Evolutionary conservation across 2,113 vertebrate species (phyloP).

Genomic region (Fregata magnificens): DNA sequence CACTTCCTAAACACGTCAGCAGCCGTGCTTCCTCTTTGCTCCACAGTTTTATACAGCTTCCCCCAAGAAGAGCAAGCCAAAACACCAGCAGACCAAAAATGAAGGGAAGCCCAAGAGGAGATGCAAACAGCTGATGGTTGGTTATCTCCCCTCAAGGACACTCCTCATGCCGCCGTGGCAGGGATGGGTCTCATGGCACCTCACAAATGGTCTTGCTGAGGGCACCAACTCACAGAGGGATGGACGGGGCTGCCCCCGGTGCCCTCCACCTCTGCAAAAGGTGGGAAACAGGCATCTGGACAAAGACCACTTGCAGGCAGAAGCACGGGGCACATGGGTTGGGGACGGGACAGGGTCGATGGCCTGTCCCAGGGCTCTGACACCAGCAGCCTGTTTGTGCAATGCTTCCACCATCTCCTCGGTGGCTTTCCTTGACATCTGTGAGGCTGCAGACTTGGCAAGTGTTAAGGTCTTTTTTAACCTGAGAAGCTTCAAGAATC

Average conservation of each 20-base stretch:
- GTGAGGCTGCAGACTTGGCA: neutral
- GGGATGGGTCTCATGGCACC: neutral
- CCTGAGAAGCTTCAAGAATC: neutral
- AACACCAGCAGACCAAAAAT: neutral
- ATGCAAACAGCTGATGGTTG: neutral
- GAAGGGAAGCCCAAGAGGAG: neutral
- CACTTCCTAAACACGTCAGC: neutral
- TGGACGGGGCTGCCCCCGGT: neutral
- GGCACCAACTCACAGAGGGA: neutral
- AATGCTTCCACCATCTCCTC: neutral
- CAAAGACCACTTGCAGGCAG: neutral
- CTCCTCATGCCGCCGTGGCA: rapidly evolving
- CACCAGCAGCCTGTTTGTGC: neutral
- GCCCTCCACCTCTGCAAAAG: neutral
- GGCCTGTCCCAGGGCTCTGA: rapidly evolving
- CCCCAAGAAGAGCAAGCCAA: neutral
- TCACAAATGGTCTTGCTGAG: neutral
- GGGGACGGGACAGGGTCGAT: too few relatives aligned
- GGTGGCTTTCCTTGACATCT: neutral
- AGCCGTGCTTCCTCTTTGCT: neutral
- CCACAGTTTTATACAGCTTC: neutral
- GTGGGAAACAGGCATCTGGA: neutral
- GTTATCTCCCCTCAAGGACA: neutral
- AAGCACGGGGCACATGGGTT: rapidly evolving
- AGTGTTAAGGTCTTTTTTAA: neutral